Percentiles rank a stretch among this genome's conserved stretches.
Evolutionary conservation across 2,888 invertebrate genomes (phyloP).

Genomic region (Mellilla xanthometata): DNA sequence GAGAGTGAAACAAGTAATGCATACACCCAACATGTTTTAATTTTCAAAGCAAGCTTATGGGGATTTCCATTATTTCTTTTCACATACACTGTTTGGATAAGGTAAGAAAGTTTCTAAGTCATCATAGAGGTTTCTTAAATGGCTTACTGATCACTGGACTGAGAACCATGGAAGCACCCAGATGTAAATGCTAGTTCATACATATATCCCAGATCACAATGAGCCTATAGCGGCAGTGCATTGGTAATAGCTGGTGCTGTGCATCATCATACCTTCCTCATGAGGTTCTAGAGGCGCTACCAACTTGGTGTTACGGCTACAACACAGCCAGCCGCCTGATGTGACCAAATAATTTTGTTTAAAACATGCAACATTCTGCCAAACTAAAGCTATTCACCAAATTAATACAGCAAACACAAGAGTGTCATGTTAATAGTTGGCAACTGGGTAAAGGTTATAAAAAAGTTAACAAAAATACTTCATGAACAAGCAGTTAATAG

Average conservation of each 20-base stretch:
- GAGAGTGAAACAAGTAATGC: too few species aligned
- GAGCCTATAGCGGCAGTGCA: conserved; percentile 3
- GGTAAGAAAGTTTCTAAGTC: too few species aligned
- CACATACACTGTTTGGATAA: too few species aligned
- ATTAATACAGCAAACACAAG: background rate
- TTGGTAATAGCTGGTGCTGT: conserved; percentile 6
- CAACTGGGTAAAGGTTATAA: background rate
- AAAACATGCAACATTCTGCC: conserved; percentile 14
- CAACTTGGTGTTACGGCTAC: conserved; percentile 60
- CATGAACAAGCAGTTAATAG: too few species aligned
- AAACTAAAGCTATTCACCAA: conserved; percentile 1
- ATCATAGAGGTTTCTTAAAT: too few species aligned
- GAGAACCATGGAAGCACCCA: too few species aligned
- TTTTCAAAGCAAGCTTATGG: too few species aligned
- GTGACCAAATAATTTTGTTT: conserved; percentile 37
- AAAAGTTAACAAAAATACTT: background rate
- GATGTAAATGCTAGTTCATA: too few species aligned
- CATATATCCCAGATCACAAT: too few species aligned
- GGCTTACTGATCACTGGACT: too few species aligned
- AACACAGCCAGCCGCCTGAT: conserved; percentile 70
- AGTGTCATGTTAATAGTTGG: conserved; percentile 1
- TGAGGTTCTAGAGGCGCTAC: conserved; percentile 55
- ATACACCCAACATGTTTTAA: too few species aligned
- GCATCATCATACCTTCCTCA: conserved; percentile 52
- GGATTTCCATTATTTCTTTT: too few species aligned